Conservation (phyloP, 2,113 vertebrate genomes). For the Polypterus senegalus region DNA sequence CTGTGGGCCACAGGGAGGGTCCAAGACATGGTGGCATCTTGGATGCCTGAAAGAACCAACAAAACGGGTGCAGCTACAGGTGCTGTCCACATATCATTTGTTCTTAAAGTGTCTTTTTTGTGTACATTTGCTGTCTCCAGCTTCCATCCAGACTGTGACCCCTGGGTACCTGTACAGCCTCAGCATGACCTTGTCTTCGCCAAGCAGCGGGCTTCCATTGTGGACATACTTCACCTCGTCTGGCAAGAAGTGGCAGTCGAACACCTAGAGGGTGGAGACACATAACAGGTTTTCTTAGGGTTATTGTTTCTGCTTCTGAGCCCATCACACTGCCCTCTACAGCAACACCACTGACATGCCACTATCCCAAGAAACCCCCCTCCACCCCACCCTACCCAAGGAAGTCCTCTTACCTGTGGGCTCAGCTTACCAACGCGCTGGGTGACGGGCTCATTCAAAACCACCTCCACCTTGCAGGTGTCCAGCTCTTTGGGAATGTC, state of each 20-base stretch:
- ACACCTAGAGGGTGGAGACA: slow-evolving; percentile 33
- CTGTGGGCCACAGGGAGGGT: too few relatives aligned
- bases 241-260: slow-evolving; percentile 48
- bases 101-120: background rate
- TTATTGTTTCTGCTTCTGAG: too few relatives aligned
- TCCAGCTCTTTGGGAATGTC: slow-evolving; percentile 15
- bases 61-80: background rate
- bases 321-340: too few relatives aligned
- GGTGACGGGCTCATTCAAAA: slow-evolving; percentile 44
- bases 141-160: too few relatives aligned
- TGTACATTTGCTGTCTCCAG: background rate
- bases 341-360: too few relatives aligned
- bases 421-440: slow-evolving; percentile 43
- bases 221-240: slow-evolving; percentile 41
- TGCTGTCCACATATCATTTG: background rate
- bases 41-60: background rate
- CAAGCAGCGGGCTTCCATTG: slow-evolving; percentile 42
- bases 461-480: slow-evolving; percentile 52
- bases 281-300: too few relatives aligned
- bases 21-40: too few relatives aligned
- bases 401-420: slow-evolving; percentile 30
- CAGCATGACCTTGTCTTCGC: slow-evolving; percentile 40
- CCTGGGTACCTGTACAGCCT: slow-evolving; percentile 41
- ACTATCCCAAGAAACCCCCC: too few relatives aligned
- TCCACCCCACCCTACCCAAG: too few relatives aligned